Percentiles rank a stretch among this genome's conserved stretches.
Conservation (phyloP, 2,888 invertebrate genomes). For the Philopedon plagiatum region DNA sequence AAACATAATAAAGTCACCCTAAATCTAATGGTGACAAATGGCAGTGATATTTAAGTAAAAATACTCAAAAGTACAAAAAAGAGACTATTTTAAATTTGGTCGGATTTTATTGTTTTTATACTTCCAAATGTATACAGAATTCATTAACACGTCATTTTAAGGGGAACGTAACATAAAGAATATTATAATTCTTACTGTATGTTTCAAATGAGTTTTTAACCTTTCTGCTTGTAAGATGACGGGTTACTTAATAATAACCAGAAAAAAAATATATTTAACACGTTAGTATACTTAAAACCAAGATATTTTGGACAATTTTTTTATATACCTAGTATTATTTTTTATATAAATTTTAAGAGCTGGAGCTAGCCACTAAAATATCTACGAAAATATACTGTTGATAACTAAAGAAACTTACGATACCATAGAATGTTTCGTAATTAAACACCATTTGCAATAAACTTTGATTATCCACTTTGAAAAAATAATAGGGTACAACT, state of each 20-base stretch:
- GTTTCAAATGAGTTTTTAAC: not conserved
- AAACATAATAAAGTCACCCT: not conserved
- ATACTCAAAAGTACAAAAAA: conserved; percentile 12
- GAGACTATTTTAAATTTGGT: conserved; percentile 18
- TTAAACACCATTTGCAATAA: too few relatives aligned
- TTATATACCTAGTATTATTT: not conserved
- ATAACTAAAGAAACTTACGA: not conserved
- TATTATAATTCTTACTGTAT: not conserved
- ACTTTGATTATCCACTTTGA: too few relatives aligned
- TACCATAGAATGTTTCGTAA: too few relatives aligned
- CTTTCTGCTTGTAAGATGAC: not conserved
- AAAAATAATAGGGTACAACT: too few relatives aligned
- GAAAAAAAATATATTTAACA: conserved; percentile 4
- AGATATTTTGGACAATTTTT: conserved; percentile 7
- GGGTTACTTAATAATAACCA: not conserved
- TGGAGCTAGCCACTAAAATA: too few relatives aligned
- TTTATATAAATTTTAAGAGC: too few relatives aligned
- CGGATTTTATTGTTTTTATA: conserved; percentile 21
- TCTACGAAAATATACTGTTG: not conserved
- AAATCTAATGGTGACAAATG: conserved; percentile 15
- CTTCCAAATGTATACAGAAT: not conserved
- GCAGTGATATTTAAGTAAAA: conserved; percentile 29
- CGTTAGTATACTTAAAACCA: conserved; percentile 8
- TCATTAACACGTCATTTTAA: not conserved
- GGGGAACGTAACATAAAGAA: not conserved